These are phyloP conservation scores for Aleiodes alternator DNA, from an alignment of 2,888 invertebrate species.

Conservation along the genomic window DNA sequence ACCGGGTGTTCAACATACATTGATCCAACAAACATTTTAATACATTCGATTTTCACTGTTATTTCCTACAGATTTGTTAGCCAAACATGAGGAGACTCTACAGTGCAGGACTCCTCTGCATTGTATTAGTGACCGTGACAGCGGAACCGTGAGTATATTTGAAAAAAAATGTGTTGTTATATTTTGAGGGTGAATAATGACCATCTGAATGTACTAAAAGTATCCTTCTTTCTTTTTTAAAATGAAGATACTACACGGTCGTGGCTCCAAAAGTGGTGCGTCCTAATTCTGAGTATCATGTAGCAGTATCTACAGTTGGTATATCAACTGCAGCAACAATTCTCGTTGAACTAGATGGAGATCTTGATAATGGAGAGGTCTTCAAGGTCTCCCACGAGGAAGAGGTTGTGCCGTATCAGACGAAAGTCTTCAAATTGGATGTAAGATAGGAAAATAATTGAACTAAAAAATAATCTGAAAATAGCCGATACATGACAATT, in stretches of 20 bases:
- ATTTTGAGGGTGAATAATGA: slow-evolving; percentile 21
- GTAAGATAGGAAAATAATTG: slow-evolving; percentile 74
- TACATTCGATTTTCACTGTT: slow-evolving; percentile 9
- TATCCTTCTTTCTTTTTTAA: slow-evolving; percentile 16
- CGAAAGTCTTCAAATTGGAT: slow-evolving; percentile 83
- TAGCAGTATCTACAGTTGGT: slow-evolving; percentile 81
- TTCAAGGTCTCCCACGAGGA: slow-evolving; percentile 83
- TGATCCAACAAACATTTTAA: too few relatives aligned
- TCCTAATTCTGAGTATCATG: slow-evolving; percentile 90
- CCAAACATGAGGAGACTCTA: slow-evolving; percentile 51
- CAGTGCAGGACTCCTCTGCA: slow-evolving; percentile 53
- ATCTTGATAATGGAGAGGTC: slow-evolving; percentile 81
- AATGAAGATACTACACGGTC: slow-evolving; percentile 82
- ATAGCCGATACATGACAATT: too few relatives aligned
- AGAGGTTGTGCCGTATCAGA: slow-evolving; percentile 83
- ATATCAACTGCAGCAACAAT: slow-evolving; percentile 82
- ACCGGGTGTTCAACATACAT: too few relatives aligned
- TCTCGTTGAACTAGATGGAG: slow-evolving; percentile 85
- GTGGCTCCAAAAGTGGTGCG: slow-evolving; percentile 88
- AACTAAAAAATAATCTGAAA: too few relatives aligned
- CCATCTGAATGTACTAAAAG: slow-evolving; percentile 1
- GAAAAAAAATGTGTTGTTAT: slow-evolving; percentile 8
- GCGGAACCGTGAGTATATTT: slow-evolving; percentile 60
- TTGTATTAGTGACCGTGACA: slow-evolving; percentile 54
- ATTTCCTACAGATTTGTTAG: slow-evolving; percentile 49